A percentile compares a stretch with the other conserved stretches of the same genome.
Evolutionary conservation across 2,888 invertebrate genomes (phyloP).

Genomic region (Eurois occulta): DNA sequence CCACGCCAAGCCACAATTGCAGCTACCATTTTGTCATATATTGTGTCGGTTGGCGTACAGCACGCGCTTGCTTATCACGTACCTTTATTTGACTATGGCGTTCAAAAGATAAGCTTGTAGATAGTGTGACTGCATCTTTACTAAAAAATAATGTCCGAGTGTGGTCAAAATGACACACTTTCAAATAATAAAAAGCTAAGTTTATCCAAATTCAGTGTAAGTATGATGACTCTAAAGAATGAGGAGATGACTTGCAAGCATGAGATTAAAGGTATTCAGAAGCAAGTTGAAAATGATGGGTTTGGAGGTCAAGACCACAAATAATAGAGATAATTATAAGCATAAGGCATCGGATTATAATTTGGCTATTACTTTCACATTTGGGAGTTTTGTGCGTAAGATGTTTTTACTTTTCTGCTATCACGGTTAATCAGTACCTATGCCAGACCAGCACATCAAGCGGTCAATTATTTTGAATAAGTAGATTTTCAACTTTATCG

Average conservation of each 20-base stretch:
- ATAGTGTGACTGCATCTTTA: constrained; percentile 12
- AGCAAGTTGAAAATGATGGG: constrained; percentile 29
- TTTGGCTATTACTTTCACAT: constrained; percentile 44
- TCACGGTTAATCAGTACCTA: not conserved
- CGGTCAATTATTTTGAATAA: too few relatives aligned
- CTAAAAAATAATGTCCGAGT: constrained; percentile 22
- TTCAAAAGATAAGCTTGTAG: too few relatives aligned
- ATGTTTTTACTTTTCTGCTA: constrained; percentile 7
- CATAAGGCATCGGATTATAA: not conserved
- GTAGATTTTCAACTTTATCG: too few relatives aligned
- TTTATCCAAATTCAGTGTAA: constrained; percentile 41
- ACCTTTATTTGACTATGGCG: too few relatives aligned
- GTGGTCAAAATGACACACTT: constrained; percentile 46
- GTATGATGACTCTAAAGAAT: constrained; percentile 27
- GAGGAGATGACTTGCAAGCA: constrained; percentile 49
- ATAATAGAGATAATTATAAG: constrained; percentile 36
- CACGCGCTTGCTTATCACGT: too few relatives aligned
- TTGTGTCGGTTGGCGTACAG: too few relatives aligned
- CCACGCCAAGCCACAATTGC: too few relatives aligned
- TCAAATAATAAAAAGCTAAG: constrained; percentile 39
- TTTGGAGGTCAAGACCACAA: constrained; percentile 38
- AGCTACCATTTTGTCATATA: too few relatives aligned
- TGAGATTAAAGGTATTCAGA: constrained; percentile 29
- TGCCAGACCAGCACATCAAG: too few relatives aligned
- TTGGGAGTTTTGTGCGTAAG: constrained; percentile 18